Base-by-base conservation (phyloP, 2,888 invertebrate species). In the Drosophila eohydei region DNA sequence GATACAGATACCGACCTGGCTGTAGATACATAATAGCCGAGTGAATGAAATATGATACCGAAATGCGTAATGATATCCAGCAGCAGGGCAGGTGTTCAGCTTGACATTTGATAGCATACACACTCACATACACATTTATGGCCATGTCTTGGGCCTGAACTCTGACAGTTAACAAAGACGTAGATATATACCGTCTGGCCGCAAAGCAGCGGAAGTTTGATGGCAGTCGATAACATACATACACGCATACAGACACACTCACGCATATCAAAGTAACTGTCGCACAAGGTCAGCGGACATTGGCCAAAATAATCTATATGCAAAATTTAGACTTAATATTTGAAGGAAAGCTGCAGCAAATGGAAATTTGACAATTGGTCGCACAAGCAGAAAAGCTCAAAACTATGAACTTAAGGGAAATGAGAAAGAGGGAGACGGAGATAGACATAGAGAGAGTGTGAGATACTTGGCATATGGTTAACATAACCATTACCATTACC, bases 301-400 rank as follows among this genome's bases (percentile, higher is more conserved):
- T 58, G 67, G 54, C 55, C 73, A 62, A 74, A 65, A 54, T 21
- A 40, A 65, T 34, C 34, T 60, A 60, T 74, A 69, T 71, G 62
- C 74, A 41, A 76, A 83, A 73, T 73, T 75, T 43, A 61, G 64
- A 28, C 61, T 60, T 52, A 57, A 50, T 67, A 55, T 77, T 80
- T 83, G 77, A 69, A 73, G 86, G 72, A 48, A 58, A 68, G 76
- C 57, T 34, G 62, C 54, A 62, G 64, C 48, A 76, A 75, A 75
- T 82, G 61, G 69, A 71, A 86, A 78, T 88, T 88, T 71, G 61
- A 70, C 83, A 88, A 85, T 80, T 76, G 76, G 43, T 46, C 36
- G 63, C 60, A 41, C 50, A 46, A 59, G 75, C n/a, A 26, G 11
- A 16, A 66, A 51, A n/a, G 55, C 44, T 60, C 30, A 51, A 34